These are phyloP conservation scores for Papilio elwesi DNA, from an alignment of 2,888 invertebrate genomes.

Conservation along the genomic window DNA sequence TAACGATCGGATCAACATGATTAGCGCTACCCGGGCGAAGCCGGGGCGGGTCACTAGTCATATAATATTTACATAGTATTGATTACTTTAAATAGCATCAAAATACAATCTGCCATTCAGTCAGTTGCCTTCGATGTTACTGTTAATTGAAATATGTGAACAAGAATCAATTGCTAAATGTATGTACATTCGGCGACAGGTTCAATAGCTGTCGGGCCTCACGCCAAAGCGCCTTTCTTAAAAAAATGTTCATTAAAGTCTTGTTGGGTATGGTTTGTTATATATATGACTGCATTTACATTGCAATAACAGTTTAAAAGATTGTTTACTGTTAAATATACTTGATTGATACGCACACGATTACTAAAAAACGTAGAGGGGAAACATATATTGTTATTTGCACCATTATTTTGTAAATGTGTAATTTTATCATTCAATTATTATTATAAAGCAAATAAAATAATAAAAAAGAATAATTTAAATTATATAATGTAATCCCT, in stretches of 20 bases:
- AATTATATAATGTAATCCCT: too few relatives aligned
- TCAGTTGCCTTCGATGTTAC: neutral
- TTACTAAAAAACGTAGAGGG: neutral
- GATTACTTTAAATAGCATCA: too few relatives aligned
- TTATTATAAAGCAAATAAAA: neutral
- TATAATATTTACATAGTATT: too few relatives aligned
- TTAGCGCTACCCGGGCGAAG: too few relatives aligned
- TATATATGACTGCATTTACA: neutral
- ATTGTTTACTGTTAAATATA: neutral
- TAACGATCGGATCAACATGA: too few relatives aligned
- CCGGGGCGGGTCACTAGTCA: too few relatives aligned
- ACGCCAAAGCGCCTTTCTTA: neutral
- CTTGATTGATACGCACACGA: conserved; percentile 18
- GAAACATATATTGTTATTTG: neutral
- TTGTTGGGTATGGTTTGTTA: too few relatives aligned
- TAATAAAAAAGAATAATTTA: neutral
- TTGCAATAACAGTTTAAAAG: neutral
- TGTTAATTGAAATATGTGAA: neutral
- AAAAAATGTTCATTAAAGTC: neutral
- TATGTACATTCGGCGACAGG: neutral
- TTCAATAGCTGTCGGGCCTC: neutral
- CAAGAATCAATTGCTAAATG: neutral
- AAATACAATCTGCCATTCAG: too few relatives aligned
- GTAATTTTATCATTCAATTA: neutral
- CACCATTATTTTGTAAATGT: neutral